phyloP scores from a whole-genome alignment of 1,140 invertebrate genomes.

The Calosoma granatense region DNA sequence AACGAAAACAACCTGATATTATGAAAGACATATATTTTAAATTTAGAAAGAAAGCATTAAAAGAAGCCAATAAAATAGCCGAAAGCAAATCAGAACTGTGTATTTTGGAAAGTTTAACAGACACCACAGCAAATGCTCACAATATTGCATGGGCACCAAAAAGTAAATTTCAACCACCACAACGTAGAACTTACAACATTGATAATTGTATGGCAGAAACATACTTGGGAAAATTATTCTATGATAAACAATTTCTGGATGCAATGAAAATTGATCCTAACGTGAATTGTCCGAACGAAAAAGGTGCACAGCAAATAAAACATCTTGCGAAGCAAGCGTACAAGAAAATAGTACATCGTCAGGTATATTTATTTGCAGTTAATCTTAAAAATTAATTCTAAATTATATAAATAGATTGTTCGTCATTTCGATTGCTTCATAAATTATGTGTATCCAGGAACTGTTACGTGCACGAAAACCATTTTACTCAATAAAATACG shows the following conservation, averaged over 20 bases:
- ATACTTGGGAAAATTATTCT: slow-evolving; percentile 42
- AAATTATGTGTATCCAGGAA: slow-evolving; percentile 29
- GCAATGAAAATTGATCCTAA: slow-evolving; percentile 34
- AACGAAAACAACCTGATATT: background rate
- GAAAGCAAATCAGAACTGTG: slow-evolving; percentile 7
- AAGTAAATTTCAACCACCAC: slow-evolving; percentile 32
- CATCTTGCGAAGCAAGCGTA: slow-evolving; percentile 34
- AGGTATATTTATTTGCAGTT: background rate
- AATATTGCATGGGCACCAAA: background rate
- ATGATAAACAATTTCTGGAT: slow-evolving; percentile 42
- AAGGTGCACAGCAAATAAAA: slow-evolving; percentile 35
- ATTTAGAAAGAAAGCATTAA: too few relatives aligned
- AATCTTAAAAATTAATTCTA: background rate
- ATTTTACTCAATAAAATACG: slow-evolving; percentile 42
- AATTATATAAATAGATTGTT: background rate
- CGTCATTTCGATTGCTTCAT: slow-evolving; percentile 6
- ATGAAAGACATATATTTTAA: background rate
- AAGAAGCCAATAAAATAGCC: too few relatives aligned
- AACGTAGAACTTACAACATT: slow-evolving; percentile 37
- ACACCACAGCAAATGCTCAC: slow-evolving; percentile 10
- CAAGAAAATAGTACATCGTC: slow-evolving; percentile 28
- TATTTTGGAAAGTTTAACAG: slow-evolving; percentile 6
- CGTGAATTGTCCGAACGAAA: slow-evolving; percentile 37
- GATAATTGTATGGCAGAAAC: slow-evolving; percentile 40
- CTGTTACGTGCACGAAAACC: slow-evolving; percentile 40